Evolutionary conservation across 2,797 vertebrate genomes (phyloP).

Genomic region (Centropyge bicolor): DNA sequence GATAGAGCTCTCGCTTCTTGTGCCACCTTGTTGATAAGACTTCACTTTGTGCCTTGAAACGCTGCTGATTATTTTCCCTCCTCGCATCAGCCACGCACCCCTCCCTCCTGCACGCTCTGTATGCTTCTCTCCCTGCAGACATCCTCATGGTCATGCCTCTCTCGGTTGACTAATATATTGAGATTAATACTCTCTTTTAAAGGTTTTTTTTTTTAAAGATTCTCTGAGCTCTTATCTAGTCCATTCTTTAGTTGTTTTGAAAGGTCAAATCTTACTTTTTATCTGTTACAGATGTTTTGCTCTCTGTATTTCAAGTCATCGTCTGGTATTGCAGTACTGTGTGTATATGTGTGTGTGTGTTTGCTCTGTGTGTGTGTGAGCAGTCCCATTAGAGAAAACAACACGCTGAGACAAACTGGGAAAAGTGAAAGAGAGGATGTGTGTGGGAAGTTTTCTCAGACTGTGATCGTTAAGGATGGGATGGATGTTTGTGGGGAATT

Average conservation of each 20-base stretch:
- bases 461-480: conserved; percentile 45
- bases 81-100: conserved; percentile 7
- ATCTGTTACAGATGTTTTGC: conserved; percentile 60
- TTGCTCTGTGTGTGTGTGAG: conserved; percentile 25
- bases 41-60: conserved; percentile 76
- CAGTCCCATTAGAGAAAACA: conserved; percentile 58
- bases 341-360: conserved; percentile 14
- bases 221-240: conserved; percentile 59
- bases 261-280: conserved; percentile 70
- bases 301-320: conserved; percentile 49
- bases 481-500: conserved; percentile 42
- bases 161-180: conserved; percentile 54
- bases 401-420: conserved; percentile 38
- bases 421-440: conserved; percentile 20
- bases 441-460: conserved; percentile 54
- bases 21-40: conserved; percentile 81
- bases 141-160: conserved; percentile 61
- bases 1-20: conserved; percentile 68
- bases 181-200: conserved; percentile 67
- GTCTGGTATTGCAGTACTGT: conserved; percentile 38
- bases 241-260: conserved; percentile 34
- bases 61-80: conserved; percentile 70
- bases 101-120: conserved; percentile 44
- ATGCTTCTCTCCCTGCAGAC: conserved; percentile 53
- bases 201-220: conserved; percentile 43